Base-by-base conservation (phyloP, 2,113 vertebrate species). In the Gracilinanus agilis region DNA sequence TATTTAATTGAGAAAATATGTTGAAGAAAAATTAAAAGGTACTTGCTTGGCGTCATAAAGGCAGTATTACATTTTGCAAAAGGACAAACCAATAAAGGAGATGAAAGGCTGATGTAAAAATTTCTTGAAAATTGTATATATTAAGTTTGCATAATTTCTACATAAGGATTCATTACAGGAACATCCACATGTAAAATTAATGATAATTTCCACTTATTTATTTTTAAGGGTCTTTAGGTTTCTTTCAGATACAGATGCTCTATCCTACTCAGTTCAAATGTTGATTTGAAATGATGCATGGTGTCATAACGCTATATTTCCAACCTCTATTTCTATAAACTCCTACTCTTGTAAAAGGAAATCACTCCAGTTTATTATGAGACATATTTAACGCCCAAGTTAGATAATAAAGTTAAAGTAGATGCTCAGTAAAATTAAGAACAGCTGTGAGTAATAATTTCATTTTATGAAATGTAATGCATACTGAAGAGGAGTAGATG, bases 131-230 rank as follows among this genome's bases (percentile, higher is more conserved):
- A 61, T 88, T 88, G 2, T 16, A 54, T 3, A 55, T 93, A 25
- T 88, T 8, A 90, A 49, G 44, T 9, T 88, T 49, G 0, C 44
- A 24, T 54, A n/a, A n/a, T 58, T 93, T 93, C 90, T 90, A 93
- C 44, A 34, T 92, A 67, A 95, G 16, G 90, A 83, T 95, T 93
- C 53, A 44, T 91, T 96, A 95, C 12, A 61, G 34, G 92, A 95
- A 93, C 6, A 93, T 89, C 90, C 40, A 89, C 1, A 94, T 53
- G 54, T 89, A 54, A 16, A 96, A 3, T 75, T 94, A 92, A 34
- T 58, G 49, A 67, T 90, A 34, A 90, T 88, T 95, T 97, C 24
- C 34, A 24, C 54, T 23, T 91, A 53, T 91, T 91, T 40, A 56
- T 83, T 83, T 83, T 83, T 54, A 34, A 34, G 0, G 34, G 53